Evolutionary conservation across 2,888 invertebrate genomes (phyloP), one percentile per base, ranked within the genome.

Genomic region (Drosophila robusta): DNA sequence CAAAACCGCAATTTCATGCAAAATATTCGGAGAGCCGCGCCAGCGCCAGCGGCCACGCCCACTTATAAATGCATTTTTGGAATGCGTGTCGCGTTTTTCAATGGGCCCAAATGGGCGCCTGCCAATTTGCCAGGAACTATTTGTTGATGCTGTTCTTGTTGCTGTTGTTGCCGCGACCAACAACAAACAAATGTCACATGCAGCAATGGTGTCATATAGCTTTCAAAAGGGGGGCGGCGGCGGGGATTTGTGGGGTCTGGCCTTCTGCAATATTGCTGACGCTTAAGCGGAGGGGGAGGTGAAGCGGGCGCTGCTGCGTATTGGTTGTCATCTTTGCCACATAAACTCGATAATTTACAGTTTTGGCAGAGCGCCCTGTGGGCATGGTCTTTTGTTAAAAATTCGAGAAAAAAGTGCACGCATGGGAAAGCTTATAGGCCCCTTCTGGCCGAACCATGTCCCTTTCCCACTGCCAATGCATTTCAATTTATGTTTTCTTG

Each of bases 11-110:
- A 82, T 82, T 85, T 78, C 72, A 89, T 74, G 75, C 85, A 71
- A 73, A 84, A 87, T 85, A 81, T 74, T 64, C 16, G 14, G 24
- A 29, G 26, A 49, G 55, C 45, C 29, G 29, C 16, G 26, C 7
- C 11, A 32, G 22, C 9, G 16, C 18, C 29, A 0, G 12, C 34
- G 14, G 52, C 56, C 57, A 47, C 49, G 38, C 58, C 46, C 44
- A 45, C 55, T 50, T 65, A 65, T 78, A 73, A 81, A 81, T 89
- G 83, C 75, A 89, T 83, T 83, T 89, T 89, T 72, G 67, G 72
- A 65, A 89, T 84, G 83, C 83, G 89, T 87, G 85, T 84, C 85
- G 89, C 83, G 89, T 80, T 87, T 80, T 70, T 74, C 60, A 56
- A 57, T 65, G 55, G 12, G 26, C 18, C 32, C 18, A 42, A 52